phyloP scores from a whole-genome alignment of 2,113 vertebrate genomes.

The Nothocercus nigrocapillus region DNA sequence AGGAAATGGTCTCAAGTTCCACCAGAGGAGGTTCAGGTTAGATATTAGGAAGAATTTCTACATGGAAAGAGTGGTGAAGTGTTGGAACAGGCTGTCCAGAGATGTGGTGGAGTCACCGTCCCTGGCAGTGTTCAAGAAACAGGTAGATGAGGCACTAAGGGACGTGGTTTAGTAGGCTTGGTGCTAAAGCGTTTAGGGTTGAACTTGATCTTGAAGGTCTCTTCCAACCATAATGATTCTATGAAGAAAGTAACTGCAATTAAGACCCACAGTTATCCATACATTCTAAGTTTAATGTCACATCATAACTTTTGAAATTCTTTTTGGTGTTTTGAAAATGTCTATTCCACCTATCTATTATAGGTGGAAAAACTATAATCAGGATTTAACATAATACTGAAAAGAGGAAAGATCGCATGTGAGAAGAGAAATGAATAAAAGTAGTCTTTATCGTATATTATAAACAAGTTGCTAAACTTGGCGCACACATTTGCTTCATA shows the following conservation, averaged over 20 bases:
- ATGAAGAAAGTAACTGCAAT: not conserved
- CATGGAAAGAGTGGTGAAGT: too few species aligned
- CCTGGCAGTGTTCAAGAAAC: too few species aligned
- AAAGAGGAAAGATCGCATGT: not conserved
- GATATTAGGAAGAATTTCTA: too few species aligned
- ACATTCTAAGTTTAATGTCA: not conserved
- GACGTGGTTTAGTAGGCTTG: too few species aligned
- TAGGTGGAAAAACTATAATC: not conserved
- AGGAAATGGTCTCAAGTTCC: too few species aligned
- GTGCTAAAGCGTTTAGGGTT: too few species aligned
- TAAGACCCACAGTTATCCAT: not conserved
- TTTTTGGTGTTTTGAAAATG: not conserved
- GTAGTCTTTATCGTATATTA: not conserved
- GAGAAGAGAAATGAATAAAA: not conserved
- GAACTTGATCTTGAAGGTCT: too few species aligned
- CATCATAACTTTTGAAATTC: not conserved
- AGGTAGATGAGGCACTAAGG: too few species aligned
- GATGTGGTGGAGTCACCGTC: too few species aligned
- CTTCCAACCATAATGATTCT: too few species aligned
- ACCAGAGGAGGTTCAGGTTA: too few species aligned
- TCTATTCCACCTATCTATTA: not conserved
- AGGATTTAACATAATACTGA: not conserved
- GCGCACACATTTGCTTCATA: not conserved
- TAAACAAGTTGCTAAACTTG: not conserved
- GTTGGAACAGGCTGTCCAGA: too few species aligned